A percentile compares a stretch with the other conserved stretches of the same genome.
phyloP scores from a whole-genome alignment of 2,797 vertebrate species.

The Psittacula echo region DNA sequence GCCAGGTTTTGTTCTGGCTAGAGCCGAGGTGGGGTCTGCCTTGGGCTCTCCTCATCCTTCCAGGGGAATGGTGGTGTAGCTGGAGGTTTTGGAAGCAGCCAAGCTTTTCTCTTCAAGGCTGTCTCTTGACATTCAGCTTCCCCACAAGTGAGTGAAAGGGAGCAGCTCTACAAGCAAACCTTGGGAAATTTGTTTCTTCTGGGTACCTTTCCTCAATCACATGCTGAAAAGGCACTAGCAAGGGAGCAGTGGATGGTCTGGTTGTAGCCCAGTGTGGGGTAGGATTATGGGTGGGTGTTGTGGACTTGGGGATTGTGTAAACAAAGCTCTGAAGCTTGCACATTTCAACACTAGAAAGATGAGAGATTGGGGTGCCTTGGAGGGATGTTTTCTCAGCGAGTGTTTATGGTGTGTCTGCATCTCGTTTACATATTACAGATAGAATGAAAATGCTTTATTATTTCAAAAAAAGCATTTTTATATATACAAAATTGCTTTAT shows the following conservation, averaged over 20 bases:
- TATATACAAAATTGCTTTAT: background rate
- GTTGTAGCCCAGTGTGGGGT: background rate
- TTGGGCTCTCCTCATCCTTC: background rate
- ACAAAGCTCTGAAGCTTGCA: background rate
- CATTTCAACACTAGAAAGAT: background rate
- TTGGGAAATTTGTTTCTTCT: background rate
- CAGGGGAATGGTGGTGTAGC: rapidly evolving
- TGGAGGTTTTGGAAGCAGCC: background rate
- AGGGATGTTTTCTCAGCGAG: background rate
- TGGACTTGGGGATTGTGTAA: background rate
- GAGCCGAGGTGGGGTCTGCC: background rate
- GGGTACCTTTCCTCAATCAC: background rate
- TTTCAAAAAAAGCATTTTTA: background rate
- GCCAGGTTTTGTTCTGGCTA: rapidly evolving
- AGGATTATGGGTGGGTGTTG: background rate
- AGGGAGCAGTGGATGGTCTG: background rate
- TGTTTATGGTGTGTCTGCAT: background rate
- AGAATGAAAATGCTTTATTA: background rate
- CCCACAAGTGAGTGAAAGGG: background rate
- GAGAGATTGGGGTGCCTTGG: background rate
- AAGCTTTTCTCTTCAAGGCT: rapidly evolving
- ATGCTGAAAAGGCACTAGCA: background rate
- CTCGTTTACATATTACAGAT: background rate
- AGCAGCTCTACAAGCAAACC: background rate
- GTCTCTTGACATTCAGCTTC: background rate